phyloP scores from a whole-genome alignment of 2,888 invertebrate genomes.

The Coenonympha arcania region DNA sequence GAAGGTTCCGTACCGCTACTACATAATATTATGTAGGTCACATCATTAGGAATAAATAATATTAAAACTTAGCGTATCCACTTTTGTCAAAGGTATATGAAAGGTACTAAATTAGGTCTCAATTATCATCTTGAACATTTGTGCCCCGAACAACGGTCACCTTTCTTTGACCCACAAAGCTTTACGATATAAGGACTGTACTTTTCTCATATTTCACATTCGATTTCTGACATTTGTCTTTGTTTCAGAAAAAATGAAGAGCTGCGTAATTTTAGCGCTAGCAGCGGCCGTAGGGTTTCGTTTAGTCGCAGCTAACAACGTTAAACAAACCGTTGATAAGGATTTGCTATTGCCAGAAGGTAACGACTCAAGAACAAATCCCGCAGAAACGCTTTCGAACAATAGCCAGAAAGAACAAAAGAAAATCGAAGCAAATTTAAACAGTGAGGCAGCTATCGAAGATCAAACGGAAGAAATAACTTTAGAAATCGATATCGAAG shows the following conservation, averaged over 20 bases:
- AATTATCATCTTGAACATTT: constrained; percentile 39
- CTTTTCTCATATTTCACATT: constrained; percentile 13
- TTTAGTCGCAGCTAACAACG: constrained; percentile 35
- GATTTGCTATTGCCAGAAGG: constrained; percentile 32
- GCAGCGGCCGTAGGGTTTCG: constrained; percentile 42
- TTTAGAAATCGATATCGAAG: constrained; percentile 45
- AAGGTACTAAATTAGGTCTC: constrained; percentile 14
- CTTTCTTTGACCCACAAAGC: constrained; percentile 59
- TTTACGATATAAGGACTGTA: constrained; percentile 46
- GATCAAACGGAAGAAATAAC: constrained; percentile 28
- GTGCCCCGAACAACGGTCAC: constrained; percentile 32
- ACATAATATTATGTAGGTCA: no score
- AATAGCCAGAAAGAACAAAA: constrained; percentile 38
- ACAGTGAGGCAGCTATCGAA: constrained; percentile 25
- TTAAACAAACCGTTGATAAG: constrained; percentile 23
- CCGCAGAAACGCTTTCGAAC: constrained; percentile 34
- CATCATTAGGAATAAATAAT: no score
- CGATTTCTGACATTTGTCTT: constrained; percentile 27
- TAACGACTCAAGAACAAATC: constrained; percentile 39
- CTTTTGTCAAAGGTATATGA: not conserved
- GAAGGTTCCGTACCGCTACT: no score
- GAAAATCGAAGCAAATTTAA: constrained; percentile 30
- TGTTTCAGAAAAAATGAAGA: constrained; percentile 60
- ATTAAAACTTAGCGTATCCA: not conserved
- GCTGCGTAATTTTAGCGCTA: constrained; percentile 29